Evolutionary conservation across 2,888 invertebrate genomes (phyloP).

Genomic region (Athripsodes cinereus): DNA sequence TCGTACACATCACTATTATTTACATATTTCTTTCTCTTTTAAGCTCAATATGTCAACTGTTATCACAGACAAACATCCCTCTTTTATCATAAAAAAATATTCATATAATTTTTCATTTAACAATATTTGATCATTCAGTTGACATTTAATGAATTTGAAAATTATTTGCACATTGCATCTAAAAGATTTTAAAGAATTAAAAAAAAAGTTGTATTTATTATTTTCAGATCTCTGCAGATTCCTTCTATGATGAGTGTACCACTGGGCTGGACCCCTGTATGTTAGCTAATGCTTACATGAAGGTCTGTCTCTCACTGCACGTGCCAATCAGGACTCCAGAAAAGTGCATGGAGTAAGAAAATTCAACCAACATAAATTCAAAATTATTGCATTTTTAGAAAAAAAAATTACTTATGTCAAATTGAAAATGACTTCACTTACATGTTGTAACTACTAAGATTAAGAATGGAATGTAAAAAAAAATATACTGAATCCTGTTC

Average conservation of each 20-base stretch:
- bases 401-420: too few relatives aligned
- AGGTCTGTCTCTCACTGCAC: constrained; percentile 67
- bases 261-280: constrained; percentile 63
- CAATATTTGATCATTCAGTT: neutral
- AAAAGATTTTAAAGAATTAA: neutral
- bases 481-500: too few relatives aligned
- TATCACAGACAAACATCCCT: too few relatives aligned
- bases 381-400: too few relatives aligned
- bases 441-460: too few relatives aligned
- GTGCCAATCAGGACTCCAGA: constrained; percentile 76
- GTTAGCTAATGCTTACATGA: constrained; percentile 74
- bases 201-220: constrained; percentile 20
- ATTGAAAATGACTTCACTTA: too few relatives aligned
- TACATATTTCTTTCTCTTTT: too few relatives aligned
- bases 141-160: neutral
- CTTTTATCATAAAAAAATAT: too few relatives aligned
- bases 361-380: too few relatives aligned
- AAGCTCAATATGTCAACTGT: too few relatives aligned
- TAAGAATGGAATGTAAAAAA: too few relatives aligned
- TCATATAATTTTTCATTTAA: neutral
- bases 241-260: constrained; percentile 59
- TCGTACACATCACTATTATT: too few relatives aligned
- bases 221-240: constrained; percentile 51
- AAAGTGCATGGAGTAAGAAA: constrained; percentile 72
- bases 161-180: neutral